Evolutionary conservation across 2,113 vertebrate genomes (phyloP).

Genomic region (Lophura nycthemera): DNA sequence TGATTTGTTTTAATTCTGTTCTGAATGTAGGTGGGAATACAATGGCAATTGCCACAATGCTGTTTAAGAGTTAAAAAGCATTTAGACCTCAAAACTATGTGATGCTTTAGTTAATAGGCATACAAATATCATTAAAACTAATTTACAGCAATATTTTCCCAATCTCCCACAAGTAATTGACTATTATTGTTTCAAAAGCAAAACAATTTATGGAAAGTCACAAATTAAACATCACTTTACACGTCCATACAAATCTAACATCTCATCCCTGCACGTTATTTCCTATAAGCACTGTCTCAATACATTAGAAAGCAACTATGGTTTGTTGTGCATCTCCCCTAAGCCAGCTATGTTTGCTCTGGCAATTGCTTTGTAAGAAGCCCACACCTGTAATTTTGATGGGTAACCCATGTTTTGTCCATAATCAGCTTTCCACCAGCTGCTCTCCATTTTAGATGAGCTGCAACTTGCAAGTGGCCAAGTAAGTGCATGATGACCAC

Average conservation of each 20-base stretch:
- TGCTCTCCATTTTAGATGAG: neutral
- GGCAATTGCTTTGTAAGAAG: neutral
- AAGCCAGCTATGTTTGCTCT: neutral
- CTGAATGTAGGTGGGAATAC: neutral
- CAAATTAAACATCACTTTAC: neutral
- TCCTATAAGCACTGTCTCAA: neutral
- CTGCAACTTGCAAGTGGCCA: neutral
- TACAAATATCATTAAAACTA: neutral
- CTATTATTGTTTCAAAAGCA: neutral
- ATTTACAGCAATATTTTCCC: neutral
- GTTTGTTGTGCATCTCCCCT: neutral
- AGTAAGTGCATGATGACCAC: neutral
- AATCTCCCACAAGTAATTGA: neutral
- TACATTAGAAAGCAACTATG: accelerated
- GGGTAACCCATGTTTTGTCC: too few relatives aligned
- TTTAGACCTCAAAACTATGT: neutral
- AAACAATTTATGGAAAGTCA: neutral
- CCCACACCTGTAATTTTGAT: neutral
- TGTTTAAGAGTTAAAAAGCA: neutral
- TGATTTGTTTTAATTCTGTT: neutral
- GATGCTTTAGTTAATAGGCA: neutral
- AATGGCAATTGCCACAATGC: neutral
- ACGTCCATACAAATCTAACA: neutral
- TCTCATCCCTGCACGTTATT: neutral
- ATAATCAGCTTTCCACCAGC: neutral